Conservation (phyloP, 2,888 invertebrate genomes). For the Pristionchus japonicus region DNA sequence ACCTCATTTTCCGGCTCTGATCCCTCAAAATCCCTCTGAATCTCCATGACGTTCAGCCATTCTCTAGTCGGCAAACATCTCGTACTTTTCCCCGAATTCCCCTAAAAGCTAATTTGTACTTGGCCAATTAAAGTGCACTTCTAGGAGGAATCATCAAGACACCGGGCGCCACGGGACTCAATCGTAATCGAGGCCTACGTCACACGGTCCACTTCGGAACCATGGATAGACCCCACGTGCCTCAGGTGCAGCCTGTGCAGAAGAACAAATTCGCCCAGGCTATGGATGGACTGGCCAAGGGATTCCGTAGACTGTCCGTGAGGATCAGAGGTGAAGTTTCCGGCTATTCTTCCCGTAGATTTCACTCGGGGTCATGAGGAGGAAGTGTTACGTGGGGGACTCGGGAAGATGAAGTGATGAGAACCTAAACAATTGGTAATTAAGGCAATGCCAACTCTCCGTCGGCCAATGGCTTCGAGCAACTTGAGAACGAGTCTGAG, state of each 20-base stretch:
- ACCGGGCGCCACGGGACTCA: not conserved
- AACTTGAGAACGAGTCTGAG: not conserved
- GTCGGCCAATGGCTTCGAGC: not conserved
- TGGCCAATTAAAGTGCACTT: not conserved
- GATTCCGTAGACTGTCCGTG: not conserved
- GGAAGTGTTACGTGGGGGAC: not conserved
- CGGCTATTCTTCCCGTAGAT: too few relatives aligned
- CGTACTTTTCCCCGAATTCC: not conserved
- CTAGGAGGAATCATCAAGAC: not conserved
- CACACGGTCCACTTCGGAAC: conserved; percentile 7
- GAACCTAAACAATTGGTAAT: not conserved
- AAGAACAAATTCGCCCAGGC: not conserved
- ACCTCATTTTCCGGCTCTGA: too few relatives aligned
- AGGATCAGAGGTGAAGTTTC: not conserved
- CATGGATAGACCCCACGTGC: not conserved
- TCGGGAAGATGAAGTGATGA: too few relatives aligned
- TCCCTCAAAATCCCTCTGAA: not conserved
- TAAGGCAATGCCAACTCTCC: not conserved
- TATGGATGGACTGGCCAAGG: not conserved
- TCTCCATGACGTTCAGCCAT: not conserved
- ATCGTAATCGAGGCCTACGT: not conserved
- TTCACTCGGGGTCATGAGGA: not conserved
- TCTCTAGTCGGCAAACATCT: not conserved
- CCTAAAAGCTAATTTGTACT: not conserved
- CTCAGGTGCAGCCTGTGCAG: not conserved